phyloP scores from a whole-genome alignment of 2,797 vertebrate genomes.

The Mus spretus region DNA sequence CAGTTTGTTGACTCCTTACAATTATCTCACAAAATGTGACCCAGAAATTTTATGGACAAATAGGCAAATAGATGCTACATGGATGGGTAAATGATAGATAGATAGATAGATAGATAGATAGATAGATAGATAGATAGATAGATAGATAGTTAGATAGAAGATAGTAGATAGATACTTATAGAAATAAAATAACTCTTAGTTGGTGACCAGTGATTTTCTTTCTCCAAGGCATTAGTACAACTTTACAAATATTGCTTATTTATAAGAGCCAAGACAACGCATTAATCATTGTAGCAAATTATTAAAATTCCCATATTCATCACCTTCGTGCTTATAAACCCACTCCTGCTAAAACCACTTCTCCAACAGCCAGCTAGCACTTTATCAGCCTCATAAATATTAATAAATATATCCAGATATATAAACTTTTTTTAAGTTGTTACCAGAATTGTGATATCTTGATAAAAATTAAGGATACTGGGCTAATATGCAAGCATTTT shows the following conservation, averaged over 20 bases:
- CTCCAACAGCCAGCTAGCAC: background rate
- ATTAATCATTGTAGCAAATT: background rate
- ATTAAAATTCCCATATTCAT: background rate
- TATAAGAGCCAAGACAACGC: conserved; percentile 19
- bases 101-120: background rate
- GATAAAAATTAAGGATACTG: conserved; percentile 65
- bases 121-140: background rate
- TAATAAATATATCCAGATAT: conserved; percentile 53
- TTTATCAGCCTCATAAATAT: conserved; percentile 39
- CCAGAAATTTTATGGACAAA: background rate
- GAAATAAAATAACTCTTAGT: background rate
- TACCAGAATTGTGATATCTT: conserved; percentile 52
- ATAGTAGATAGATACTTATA: background rate
- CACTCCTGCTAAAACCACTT: background rate
- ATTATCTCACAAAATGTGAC: conserved; percentile 8
- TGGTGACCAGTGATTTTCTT: conserved; percentile 5
- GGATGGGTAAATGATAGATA: background rate
- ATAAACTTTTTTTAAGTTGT: conserved; percentile 59
- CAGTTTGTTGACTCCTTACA: background rate
- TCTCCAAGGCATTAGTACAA: background rate
- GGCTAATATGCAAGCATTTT: conserved; percentile 59
- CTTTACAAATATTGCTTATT: conserved; percentile 43
- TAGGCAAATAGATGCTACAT: background rate
- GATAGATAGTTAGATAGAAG: background rate
- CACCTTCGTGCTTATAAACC: background rate